Percentiles rank a stretch among this genome's conserved stretches.
These are phyloP conservation scores for Tipula helvola DNA, from an alignment of 2,888 invertebrate genomes.

Conservation along the genomic window DNA sequence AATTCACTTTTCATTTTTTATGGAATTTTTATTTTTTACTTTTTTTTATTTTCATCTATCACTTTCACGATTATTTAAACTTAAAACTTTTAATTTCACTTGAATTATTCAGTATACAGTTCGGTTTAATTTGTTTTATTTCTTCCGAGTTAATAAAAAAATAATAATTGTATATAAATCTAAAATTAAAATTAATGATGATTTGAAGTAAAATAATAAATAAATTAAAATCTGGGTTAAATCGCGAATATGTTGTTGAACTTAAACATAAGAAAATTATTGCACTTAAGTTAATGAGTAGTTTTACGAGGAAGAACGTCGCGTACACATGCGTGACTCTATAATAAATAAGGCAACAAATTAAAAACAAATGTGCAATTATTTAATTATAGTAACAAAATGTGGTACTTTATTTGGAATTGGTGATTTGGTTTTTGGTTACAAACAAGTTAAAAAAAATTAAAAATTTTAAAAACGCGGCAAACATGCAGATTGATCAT, in stretches of 20 bases:
- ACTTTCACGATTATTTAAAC: not conserved
- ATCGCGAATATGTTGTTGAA: not conserved
- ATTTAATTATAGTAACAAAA: not conserved
- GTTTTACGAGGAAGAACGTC: not conserved
- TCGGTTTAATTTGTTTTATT: not conserved
- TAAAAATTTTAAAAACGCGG: not conserved
- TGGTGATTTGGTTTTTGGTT: slow-evolving; percentile 4
- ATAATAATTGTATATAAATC: not conserved
- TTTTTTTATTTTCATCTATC: not conserved
- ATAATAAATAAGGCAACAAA: not conserved
- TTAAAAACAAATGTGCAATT: not conserved
- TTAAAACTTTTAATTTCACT: not conserved
- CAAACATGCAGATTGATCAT: not conserved
- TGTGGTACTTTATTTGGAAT: not conserved
- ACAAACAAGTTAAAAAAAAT: not conserved
- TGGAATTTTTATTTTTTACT: not conserved
- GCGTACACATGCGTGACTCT: not conserved
- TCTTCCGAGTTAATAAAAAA: not conserved
- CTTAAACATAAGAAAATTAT: not conserved
- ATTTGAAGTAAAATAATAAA: not conserved
- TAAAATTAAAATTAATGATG: not conserved
- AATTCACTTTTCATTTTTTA: slow-evolving; percentile 10
- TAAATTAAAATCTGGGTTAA: not conserved
- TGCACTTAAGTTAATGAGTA: not conserved
- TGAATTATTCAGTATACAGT: not conserved